Evolutionary conservation across 2,797 vertebrate genomes (phyloP).

Genomic region (Eospalax fontanierii): DNA sequence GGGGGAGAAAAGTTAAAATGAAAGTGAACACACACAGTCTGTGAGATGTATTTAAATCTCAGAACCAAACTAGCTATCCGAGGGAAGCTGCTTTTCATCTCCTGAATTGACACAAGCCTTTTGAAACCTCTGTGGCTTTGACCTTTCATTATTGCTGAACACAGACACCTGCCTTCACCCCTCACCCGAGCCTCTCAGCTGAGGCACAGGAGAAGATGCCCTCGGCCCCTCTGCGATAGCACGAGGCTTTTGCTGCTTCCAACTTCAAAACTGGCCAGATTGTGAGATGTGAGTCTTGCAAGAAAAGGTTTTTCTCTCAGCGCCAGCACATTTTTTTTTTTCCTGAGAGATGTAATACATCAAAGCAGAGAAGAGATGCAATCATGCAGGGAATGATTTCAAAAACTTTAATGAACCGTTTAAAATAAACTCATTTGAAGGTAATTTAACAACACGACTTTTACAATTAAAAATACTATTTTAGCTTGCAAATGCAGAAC

Average conservation of each 20-base stretch:
- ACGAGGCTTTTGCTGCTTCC: slow-evolving; percentile 52
- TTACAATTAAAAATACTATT: slow-evolving; percentile 91
- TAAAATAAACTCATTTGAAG: slow-evolving; percentile 91
- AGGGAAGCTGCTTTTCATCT: slow-evolving; percentile 74
- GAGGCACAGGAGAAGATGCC: slow-evolving; percentile 8
- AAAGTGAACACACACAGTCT: slow-evolving; percentile 59
- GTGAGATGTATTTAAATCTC: slow-evolving; percentile 80
- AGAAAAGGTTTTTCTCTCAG: slow-evolving; percentile 71
- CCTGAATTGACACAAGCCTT: slow-evolving; percentile 74
- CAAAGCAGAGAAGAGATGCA: slow-evolving; percentile 83
- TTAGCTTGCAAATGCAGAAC: slow-evolving; percentile 88
- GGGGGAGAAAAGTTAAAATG: slow-evolving; percentile 30
- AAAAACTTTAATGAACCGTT: slow-evolving; percentile 89
- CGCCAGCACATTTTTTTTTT: slow-evolving; percentile 35
- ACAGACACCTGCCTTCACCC: slow-evolving; percentile 63
- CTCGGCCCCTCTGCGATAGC: background rate
- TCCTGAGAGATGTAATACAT: slow-evolving; percentile 81
- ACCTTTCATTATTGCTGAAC: slow-evolving; percentile 76
- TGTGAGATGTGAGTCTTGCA: slow-evolving; percentile 69
- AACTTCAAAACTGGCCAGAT: slow-evolving; percentile 77
- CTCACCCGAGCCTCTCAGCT: slow-evolving; percentile 62
- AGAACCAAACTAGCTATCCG: slow-evolving; percentile 73
- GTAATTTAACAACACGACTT: slow-evolving; percentile 89
- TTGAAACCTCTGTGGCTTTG: slow-evolving; percentile 76
- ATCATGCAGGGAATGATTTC: slow-evolving; percentile 86